Evolutionary conservation across 2,888 invertebrate genomes (phyloP).

Genomic region (Synanthedon formicaeformis): DNA sequence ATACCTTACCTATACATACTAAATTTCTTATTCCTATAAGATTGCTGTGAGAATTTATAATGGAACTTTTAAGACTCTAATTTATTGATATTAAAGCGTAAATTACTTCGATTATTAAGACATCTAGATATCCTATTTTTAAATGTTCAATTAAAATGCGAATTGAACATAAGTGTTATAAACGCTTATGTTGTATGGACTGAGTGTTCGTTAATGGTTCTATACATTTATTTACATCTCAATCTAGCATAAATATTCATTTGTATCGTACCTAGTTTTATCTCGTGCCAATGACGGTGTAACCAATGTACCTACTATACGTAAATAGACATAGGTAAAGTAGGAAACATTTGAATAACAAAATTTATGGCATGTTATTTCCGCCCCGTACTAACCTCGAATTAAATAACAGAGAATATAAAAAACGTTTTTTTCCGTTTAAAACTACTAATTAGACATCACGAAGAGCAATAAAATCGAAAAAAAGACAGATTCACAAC

Average conservation of each 20-base stretch:
- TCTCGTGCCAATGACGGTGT: conserved; percentile 38
- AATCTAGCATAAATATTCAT: conserved; percentile 53
- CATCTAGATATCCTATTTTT: neutral
- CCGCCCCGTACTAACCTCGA: neutral
- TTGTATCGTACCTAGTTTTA: conserved; percentile 27
- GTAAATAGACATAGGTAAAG: conserved; percentile 16
- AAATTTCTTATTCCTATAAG: too few relatives aligned
- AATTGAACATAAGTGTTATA: conserved; percentile 13
- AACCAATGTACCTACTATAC: conserved; percentile 31
- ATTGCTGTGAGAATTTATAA: too few relatives aligned
- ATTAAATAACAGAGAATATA: too few relatives aligned
- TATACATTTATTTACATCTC: conserved; percentile 52
- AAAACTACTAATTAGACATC: too few relatives aligned
- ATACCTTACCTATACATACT: too few relatives aligned
- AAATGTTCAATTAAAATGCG: conserved; percentile 5
- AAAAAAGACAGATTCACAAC: too few relatives aligned
- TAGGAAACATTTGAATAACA: conserved; percentile 15
- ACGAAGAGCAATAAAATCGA: too few relatives aligned
- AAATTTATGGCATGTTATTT: conserved; percentile 12
- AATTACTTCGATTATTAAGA: neutral
- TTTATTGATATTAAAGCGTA: too few relatives aligned
- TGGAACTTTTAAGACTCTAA: too few relatives aligned
- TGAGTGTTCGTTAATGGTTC: conserved; percentile 36
- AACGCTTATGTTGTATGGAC: conserved; percentile 21
- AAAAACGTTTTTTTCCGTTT: too few relatives aligned